phyloP scores from a whole-genome alignment of 2,888 invertebrate genomes.

The Cosmorhoe ocellata region DNA sequence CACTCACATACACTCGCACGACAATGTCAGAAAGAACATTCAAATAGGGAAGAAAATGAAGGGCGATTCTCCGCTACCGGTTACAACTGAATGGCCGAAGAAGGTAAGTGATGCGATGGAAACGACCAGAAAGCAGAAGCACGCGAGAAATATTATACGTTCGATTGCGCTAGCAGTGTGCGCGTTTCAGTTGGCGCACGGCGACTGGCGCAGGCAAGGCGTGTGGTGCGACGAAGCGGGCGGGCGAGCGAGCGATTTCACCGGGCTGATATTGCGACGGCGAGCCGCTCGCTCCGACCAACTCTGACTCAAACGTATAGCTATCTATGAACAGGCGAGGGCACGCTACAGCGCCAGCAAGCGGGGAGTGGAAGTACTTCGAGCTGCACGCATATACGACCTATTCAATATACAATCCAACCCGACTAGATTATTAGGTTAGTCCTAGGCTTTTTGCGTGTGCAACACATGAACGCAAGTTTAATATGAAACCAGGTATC shows the following conservation, averaged over 20 bases:
- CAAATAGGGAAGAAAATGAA: constrained; percentile 45
- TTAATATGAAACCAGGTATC: constrained; percentile 5
- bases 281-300: constrained; percentile 70
- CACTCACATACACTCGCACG: constrained; percentile 38
- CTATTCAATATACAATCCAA: constrained; percentile 49
- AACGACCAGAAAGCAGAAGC: constrained; percentile 59
- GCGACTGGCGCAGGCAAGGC: constrained; percentile 81
- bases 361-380: constrained; percentile 67
- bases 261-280: constrained; percentile 81
- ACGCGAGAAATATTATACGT: constrained; percentile 67
- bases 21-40: constrained; percentile 43
- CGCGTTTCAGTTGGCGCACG: constrained; percentile 82
- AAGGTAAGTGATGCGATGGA: constrained; percentile 48
- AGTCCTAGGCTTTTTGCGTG: constrained; percentile 44
- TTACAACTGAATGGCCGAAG: constrained; percentile 48
- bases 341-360: constrained; percentile 58
- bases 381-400: constrained; percentile 71
- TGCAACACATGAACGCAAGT: constrained; percentile 13
- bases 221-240: constrained; percentile 76
- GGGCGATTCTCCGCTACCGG: constrained; percentile 41
- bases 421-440: constrained; percentile 65
- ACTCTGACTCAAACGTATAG: constrained; percentile 76
- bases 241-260: constrained; percentile 81
- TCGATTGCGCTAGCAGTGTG: constrained; percentile 79
- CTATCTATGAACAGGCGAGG: constrained; percentile 62